These are phyloP conservation scores for Aplidium turbinatum DNA, from an alignment of 23 tunicate species.

Conservation along the genomic window DNA sequence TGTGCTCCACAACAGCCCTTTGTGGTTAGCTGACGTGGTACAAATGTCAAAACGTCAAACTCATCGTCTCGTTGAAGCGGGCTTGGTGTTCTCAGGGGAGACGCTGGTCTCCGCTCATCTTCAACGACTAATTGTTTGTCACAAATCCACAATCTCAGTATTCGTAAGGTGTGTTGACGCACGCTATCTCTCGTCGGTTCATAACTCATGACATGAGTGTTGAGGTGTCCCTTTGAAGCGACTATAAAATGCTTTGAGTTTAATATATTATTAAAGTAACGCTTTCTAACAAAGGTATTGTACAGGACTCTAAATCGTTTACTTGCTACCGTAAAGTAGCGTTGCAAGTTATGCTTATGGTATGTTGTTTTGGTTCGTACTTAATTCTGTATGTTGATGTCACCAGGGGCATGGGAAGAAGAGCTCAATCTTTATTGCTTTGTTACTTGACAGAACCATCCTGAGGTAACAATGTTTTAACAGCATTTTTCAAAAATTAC, in stretches of 20 bases:
- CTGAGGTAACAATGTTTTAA: no score
- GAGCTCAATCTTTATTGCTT: no score
- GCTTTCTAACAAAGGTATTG: no score
- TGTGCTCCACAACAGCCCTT: constrained; percentile 69
- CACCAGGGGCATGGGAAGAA: no score
- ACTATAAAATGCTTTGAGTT: constrained; percentile 7
- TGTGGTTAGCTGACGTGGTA: constrained; percentile 62
- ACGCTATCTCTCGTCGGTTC: constrained; percentile 36
- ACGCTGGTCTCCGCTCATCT: background rate
- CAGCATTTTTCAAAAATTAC: no score
- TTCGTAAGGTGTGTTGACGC: constrained; percentile 46
- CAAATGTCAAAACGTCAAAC: constrained; percentile 45
- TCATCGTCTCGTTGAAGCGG: background rate
- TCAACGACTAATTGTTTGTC: background rate
- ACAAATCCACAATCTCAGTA: constrained; percentile 67
- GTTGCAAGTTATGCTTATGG: no score
- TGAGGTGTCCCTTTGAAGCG: constrained; percentile 38
- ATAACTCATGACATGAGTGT: constrained; percentile 21
- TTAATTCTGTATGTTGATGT: no score
- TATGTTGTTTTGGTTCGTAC: no score
- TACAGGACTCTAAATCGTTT: no score
- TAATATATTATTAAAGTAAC: background rate
- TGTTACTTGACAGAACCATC: no score
- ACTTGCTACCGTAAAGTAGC: no score
- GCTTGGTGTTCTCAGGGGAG: background rate